Evolutionary conservation across 2,888 invertebrate genomes (phyloP).

Genomic region (Phengaris arion): DNA sequence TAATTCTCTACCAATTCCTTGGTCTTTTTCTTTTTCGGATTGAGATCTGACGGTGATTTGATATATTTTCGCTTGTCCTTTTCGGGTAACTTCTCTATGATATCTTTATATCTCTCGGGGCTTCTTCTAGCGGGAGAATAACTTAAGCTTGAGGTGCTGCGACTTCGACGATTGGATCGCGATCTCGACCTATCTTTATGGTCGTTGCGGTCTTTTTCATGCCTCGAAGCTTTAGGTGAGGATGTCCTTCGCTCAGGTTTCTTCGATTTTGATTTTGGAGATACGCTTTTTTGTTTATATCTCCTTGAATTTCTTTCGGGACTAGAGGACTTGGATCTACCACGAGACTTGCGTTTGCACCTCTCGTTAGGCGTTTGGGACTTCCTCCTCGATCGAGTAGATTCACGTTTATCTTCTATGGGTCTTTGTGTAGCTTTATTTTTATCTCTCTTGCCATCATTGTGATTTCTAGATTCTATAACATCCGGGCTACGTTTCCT

Average conservation of each 20-base stretch:
- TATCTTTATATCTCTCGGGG: slow-evolving; percentile 84
- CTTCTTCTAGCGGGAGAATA: slow-evolving; percentile 84
- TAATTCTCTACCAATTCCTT: slow-evolving; percentile 45
- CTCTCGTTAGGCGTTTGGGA: slow-evolving; percentile 51
- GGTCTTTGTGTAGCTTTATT: slow-evolving; percentile 48
- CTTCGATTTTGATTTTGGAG: slow-evolving; percentile 51
- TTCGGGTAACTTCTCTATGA: slow-evolving; percentile 78
- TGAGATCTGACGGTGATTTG: slow-evolving; percentile 63
- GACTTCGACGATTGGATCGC: slow-evolving; percentile 60
- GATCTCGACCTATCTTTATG: slow-evolving; percentile 52
- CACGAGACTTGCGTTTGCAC: slow-evolving; percentile 40
- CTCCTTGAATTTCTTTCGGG: slow-evolving; percentile 49
- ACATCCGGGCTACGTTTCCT: slow-evolving; percentile 53
- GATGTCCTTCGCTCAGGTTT: slow-evolving; percentile 48
- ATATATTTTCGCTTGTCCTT: slow-evolving; percentile 77
- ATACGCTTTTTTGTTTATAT: slow-evolving; percentile 50
- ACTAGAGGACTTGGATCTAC: slow-evolving; percentile 55
- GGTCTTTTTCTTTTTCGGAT: slow-evolving; percentile 57
- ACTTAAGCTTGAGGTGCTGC: slow-evolving; percentile 80
- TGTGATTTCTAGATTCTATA: slow-evolving; percentile 39
- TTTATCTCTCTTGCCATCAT: slow-evolving; percentile 51
- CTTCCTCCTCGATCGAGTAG: slow-evolving; percentile 47
- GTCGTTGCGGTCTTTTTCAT: slow-evolving; percentile 46
- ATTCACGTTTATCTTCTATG: slow-evolving; percentile 48
- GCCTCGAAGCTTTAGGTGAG: slow-evolving; percentile 45